Base-by-base conservation (phyloP, 2,113 vertebrate genomes). In the Empidonax alnorum region DNA sequence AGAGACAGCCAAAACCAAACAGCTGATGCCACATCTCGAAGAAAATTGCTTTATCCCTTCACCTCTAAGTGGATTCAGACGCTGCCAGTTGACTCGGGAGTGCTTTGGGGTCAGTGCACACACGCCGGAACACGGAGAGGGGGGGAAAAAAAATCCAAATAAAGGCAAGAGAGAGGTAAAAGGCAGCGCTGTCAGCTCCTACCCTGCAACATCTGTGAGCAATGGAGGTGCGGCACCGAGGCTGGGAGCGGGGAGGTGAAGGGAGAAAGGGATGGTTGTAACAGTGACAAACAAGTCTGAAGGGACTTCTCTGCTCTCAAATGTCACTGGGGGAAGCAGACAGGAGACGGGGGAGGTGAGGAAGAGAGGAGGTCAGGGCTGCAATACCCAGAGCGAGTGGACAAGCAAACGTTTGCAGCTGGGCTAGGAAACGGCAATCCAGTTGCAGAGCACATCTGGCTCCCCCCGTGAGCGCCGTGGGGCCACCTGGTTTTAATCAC, bases 1-100 rank as follows among this genome's bases (percentile, higher is more conserved):
- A 37, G 97, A 97, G 97, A 97, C 95, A 89, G 96, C 92, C 71
- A 83, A 97, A 97, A 84, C 97, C 96, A 97, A 98, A 97, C 96
- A 94, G 96, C 96, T 96, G 95, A 97, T 96, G 94, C 96, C 97
- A 92, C 96, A 90, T 97, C 96, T 96, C 86, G 89, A 95, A 95
- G 97, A 97, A 97, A 97, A 98, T 97, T 93, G 96, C 97, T 97
- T 97, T 97, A 93, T 97, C 94, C 96, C 94, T 97, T 98, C 97
- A 97, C 97, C 97, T 96, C 84, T 98, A 97, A 98, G 97, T 98
- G 97, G 97, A 98, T 97, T 98, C 97, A 97, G 97, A 94, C 87
- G 1, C 93, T 92, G 93, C 86, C 94, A 68, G 97, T 98, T 97
- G 97, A 98, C 96, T 97, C 44, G 39, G 95, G 97, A 97, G 95